phyloP scores from a whole-genome alignment of 2,888 invertebrate genomes.

The Ectemnius lituratus region DNA sequence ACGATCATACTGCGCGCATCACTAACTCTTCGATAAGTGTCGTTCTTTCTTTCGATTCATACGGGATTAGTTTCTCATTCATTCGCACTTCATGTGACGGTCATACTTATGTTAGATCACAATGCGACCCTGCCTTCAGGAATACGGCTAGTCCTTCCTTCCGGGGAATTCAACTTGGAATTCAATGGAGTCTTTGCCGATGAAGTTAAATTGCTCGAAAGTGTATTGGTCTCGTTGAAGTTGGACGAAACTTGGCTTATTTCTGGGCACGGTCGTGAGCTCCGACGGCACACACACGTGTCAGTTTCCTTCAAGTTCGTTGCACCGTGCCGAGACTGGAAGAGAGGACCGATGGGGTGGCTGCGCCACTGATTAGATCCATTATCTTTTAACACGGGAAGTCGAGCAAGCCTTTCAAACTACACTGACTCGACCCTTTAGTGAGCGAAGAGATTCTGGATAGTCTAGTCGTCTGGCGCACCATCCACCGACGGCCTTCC shows the following conservation, averaged over 20 bases:
- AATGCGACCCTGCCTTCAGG: no score
- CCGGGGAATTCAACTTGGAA: no score
- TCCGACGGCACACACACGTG: constrained; percentile 19
- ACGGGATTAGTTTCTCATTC: constrained; percentile 4
- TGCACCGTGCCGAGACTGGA: constrained; percentile 50
- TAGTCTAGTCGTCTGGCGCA: neutral
- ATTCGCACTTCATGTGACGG: constrained; percentile 7
- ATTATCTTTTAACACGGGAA: constrained; percentile 13
- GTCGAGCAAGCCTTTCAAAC: constrained; percentile 21
- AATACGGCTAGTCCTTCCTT: neutral
- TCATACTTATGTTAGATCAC: no score
- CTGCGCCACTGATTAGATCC: constrained; percentile 9
- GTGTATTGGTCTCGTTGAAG: neutral
- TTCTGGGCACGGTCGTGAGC: constrained; percentile 22
- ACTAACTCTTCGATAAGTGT: neutral
- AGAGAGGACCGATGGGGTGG: constrained; percentile 31
- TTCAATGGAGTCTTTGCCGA: neutral
- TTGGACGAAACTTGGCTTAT: constrained; percentile 21
- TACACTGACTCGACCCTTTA: constrained; percentile 15
- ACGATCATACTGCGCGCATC: constrained; percentile 38
- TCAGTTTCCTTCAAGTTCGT: constrained; percentile 43
- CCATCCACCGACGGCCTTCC: constrained; percentile 23
- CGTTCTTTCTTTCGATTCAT: neutral
- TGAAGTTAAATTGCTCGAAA: neutral
- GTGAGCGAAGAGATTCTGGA: neutral